These are phyloP conservation scores for Arizona elegans DNA, from an alignment of 2,113 vertebrate species.

Conservation along the genomic window DNA sequence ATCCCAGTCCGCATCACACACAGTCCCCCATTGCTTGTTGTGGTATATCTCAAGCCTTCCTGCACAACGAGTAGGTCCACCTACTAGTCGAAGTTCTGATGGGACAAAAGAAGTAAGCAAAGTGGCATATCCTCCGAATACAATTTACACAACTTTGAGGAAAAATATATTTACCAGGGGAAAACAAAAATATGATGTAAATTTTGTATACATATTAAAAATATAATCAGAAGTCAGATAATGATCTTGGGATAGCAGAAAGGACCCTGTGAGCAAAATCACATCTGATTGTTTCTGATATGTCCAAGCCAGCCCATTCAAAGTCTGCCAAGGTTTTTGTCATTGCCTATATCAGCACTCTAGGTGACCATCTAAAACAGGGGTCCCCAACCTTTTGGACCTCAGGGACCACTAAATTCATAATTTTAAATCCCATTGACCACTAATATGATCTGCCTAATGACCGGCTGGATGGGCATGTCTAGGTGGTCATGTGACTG, in stretches of 20 bases:
- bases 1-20: constrained; percentile 19
- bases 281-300: neutral
- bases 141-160: neutral
- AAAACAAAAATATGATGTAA: neutral
- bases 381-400: too few relatives aligned
- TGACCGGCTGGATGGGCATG: too few relatives aligned
- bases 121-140: neutral
- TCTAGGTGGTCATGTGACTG: too few relatives aligned
- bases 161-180: neutral
- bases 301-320: neutral
- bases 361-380: neutral
- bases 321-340: neutral
- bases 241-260: neutral
- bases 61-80: constrained; percentile 2
- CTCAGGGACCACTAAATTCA: too few relatives aligned
- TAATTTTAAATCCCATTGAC: too few relatives aligned
- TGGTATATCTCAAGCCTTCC: constrained; percentile 28
- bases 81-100: neutral
- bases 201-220: neutral
- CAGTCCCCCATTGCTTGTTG: constrained; percentile 28
- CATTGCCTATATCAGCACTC: neutral
- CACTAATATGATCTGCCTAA: too few relatives aligned
- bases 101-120: neutral
- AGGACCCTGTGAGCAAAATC: neutral
- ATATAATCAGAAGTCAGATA: neutral